These are phyloP conservation scores for Phyllotreta cruciferae DNA, from an alignment of 2,888 invertebrate species.

Conservation along the genomic window DNA sequence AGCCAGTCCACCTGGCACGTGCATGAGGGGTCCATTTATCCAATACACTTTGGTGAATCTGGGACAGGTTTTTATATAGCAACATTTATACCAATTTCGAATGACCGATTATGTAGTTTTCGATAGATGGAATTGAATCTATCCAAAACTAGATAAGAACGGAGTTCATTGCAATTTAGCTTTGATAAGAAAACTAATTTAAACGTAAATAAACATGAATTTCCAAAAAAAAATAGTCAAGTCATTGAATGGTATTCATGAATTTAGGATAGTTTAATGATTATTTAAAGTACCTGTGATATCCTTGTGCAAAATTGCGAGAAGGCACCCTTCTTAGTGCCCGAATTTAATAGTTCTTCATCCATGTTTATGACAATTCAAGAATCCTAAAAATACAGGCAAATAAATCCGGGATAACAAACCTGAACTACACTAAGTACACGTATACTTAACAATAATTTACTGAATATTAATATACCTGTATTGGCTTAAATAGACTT, in stretches of 20 bases:
- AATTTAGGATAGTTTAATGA: no score
- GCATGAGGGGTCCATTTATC: slow-evolving; percentile 88
- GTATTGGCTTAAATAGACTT: slow-evolving; percentile 34
- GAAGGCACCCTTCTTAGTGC: slow-evolving; percentile 67
- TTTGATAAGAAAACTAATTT: no score
- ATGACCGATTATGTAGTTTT: not conserved
- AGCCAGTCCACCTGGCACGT: slow-evolving; percentile 80
- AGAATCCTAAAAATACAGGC: slow-evolving; percentile 27
- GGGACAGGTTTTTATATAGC: slow-evolving; percentile 22
- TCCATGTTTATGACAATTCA: slow-evolving; percentile 65
- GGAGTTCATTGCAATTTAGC: no score
- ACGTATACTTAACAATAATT: no score
- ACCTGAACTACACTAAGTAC: no score
- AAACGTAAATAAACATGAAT: no score
- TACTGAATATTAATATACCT: not conserved
- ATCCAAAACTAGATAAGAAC: no score
- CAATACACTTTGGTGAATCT: slow-evolving; percentile 84
- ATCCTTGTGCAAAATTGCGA: slow-evolving; percentile 72
- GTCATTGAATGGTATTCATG: no score
- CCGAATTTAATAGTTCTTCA: slow-evolving; percentile 69
- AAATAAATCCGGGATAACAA: slow-evolving; percentile 4
- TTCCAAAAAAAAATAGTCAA: no score
- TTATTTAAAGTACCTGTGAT: slow-evolving; percentile 65
- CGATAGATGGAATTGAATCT: no score
- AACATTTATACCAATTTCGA: not conserved